Evolutionary conservation across 2,797 vertebrate species (phyloP).

Genomic region (Arrhamphus sclerolepis): DNA sequence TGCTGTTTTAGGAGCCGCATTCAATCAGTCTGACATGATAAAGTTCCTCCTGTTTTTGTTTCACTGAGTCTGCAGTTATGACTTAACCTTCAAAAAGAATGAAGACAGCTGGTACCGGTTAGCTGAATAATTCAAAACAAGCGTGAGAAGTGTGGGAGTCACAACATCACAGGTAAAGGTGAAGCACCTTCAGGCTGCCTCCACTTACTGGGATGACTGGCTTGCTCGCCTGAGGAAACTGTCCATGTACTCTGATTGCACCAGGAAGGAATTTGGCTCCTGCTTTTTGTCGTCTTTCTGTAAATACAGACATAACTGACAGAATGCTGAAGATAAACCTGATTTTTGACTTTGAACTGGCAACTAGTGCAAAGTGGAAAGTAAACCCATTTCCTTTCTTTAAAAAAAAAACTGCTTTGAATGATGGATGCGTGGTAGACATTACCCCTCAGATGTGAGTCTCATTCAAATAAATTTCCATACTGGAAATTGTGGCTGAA

Average conservation of each 20-base stretch:
- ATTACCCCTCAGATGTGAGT: conserved; percentile 5
- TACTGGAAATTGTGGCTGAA: conserved; percentile 34
- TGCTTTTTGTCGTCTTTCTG: conserved; percentile 15
- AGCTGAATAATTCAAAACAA: conserved; percentile 58
- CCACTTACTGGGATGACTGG: conserved; percentile 30
- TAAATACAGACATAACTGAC: conserved; percentile 9
- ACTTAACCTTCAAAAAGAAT: conserved; percentile 5
- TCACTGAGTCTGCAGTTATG: conserved; percentile 13
- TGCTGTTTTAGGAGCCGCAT: too few species aligned
- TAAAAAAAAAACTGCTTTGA: conserved; percentile 15
- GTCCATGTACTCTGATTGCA: conserved; percentile 10
- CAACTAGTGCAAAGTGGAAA: conserved; percentile 1
- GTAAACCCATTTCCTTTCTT: conserved; percentile 22
- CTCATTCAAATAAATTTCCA: conserved; percentile 59
- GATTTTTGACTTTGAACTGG: conserved; percentile 17
- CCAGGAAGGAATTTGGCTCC: conserved; percentile 9
- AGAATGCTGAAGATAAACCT: conserved; percentile 19
- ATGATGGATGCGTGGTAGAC: conserved; percentile 28
- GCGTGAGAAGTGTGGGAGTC: conserved; percentile 25
- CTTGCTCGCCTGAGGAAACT: conserved; percentile 29
- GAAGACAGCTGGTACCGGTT: conserved; percentile 22
- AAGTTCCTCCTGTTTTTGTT: conserved; percentile 18
- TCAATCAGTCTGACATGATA: not conserved
- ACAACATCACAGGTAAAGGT: conserved; percentile 40
- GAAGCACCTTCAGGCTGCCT: conserved; percentile 44